Percentiles rank a stretch among this genome's conserved stretches.
These are phyloP conservation scores for Conus betulinus DNA, from an alignment of 1,140 invertebrate genomes.

Conservation along the genomic window DNA sequence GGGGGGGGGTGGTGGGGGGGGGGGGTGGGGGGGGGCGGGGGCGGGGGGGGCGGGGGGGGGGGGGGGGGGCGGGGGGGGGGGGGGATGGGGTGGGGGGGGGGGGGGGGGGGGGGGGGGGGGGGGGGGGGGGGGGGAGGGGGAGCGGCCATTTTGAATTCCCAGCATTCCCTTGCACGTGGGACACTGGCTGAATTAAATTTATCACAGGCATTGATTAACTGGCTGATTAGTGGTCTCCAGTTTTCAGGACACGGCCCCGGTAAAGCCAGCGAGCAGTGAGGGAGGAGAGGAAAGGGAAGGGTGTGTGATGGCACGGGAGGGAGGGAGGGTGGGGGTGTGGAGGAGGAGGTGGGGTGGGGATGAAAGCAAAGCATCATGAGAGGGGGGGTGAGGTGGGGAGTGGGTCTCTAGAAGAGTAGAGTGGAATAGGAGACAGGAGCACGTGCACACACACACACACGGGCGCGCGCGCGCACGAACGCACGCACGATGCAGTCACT, in stretches of 20 bases:
- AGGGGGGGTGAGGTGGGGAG: background rate
- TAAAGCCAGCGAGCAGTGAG: background rate
- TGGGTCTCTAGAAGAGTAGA: background rate
- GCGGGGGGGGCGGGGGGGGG: too few relatives aligned
- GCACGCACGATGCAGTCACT: too few relatives aligned
- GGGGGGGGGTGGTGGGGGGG: too few relatives aligned
- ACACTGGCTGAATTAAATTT: background rate
- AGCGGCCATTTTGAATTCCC: background rate
- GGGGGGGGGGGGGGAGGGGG: too few relatives aligned
- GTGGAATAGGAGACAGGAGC: too few relatives aligned
- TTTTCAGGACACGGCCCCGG: background rate
- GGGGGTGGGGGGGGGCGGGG: too few relatives aligned
- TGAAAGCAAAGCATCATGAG: background rate
- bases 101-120: too few relatives aligned
- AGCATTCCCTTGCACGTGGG: conserved; percentile 3
- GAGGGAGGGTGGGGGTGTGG: background rate
- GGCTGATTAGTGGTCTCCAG: background rate
- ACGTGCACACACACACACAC: too few relatives aligned
- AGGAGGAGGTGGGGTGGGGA: background rate
- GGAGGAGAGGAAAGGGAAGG: background rate
- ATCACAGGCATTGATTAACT: background rate
- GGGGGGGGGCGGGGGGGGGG: too few relatives aligned
- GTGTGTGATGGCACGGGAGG: too few relatives aligned
- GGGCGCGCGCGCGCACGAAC: too few relatives aligned
- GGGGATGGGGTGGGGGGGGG: too few relatives aligned